These are phyloP conservation scores for Lineus longissimus DNA, from an alignment of 1,140 invertebrate species.

Conservation along the genomic window DNA sequence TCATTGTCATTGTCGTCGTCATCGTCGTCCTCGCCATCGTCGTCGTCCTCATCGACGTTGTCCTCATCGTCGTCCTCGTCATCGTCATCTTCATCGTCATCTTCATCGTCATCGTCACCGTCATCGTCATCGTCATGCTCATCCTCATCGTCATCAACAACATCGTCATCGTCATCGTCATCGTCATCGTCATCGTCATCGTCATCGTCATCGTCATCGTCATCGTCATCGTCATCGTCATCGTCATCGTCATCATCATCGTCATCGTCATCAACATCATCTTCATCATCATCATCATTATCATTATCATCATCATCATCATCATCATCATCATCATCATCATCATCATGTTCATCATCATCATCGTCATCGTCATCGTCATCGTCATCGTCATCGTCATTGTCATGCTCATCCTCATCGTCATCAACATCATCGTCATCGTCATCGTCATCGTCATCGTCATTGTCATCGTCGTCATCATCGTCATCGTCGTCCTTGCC, in stretches of 20 bases:
- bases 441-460: slow-evolving; percentile 16
- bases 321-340: slow-evolving; percentile 16
- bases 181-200: slow-evolving; percentile 10
- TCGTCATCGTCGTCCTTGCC: too few species aligned
- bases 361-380: slow-evolving; percentile 7
- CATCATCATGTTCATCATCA: neutral
- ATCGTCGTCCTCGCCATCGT: neutral
- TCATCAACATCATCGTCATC: too few species aligned
- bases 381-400: slow-evolving; percentile 14
- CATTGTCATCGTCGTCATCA: slow-evolving; percentile 15
- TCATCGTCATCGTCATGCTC: neutral
- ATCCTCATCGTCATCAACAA: too few species aligned
- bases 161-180: too few species aligned
- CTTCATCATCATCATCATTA: slow-evolving; percentile 12
- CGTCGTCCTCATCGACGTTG: too few species aligned
- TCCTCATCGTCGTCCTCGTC: too few species aligned
- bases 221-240: slow-evolving; percentile 3
- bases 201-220: slow-evolving; percentile 14
- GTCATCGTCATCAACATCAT: slow-evolving; percentile 14
- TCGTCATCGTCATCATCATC: slow-evolving; percentile 6
- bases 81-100: slow-evolving; percentile 5
- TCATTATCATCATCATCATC: slow-evolving; percentile 14
- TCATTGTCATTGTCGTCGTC: slow-evolving; percentile 10
- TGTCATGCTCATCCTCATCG: too few species aligned
- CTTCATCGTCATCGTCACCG: neutral